Conservation (phyloP, 2,113 vertebrate genomes). For the Apaloderma vittatum region DNA sequence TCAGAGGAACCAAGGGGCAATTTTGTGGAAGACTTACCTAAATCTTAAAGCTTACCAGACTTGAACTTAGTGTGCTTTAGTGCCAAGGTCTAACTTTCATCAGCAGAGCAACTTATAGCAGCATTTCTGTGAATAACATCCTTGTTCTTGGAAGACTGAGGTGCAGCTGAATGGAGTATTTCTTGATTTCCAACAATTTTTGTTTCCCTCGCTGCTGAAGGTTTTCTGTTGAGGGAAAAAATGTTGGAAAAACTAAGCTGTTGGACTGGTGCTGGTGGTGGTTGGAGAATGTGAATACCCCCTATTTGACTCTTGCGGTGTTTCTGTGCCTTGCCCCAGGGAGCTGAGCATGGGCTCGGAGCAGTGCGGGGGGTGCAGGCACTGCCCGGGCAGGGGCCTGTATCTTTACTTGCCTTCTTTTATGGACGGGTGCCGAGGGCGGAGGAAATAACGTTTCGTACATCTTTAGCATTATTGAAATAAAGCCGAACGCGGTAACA, state of each 20-base stretch:
- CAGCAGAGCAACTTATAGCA: not conserved
- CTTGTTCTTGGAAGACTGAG: not conserved
- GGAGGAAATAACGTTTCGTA: too few relatives aligned
- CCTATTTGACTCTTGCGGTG: accelerated
- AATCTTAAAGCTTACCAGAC: not conserved
- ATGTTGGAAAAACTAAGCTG: not conserved
- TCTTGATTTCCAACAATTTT: too few relatives aligned
- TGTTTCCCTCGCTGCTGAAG: not conserved
- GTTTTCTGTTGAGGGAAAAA: not conserved
- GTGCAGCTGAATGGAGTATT: accelerated
- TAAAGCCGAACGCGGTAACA: too few relatives aligned
- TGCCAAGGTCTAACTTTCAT: not conserved
- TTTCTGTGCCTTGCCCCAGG: accelerated
- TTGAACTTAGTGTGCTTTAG: accelerated
- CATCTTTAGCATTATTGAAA: too few relatives aligned
- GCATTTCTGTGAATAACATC: not conserved
- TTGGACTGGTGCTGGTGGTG: not conserved
- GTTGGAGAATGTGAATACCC: accelerated
- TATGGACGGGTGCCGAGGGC: too few relatives aligned
- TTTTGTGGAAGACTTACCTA: not conserved
- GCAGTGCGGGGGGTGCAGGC: too few relatives aligned
- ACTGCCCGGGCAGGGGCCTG: too few relatives aligned
- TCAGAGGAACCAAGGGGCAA: not conserved
- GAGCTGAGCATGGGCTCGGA: accelerated
- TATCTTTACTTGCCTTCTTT: too few relatives aligned